Percentiles rank a stretch among this genome's conserved stretches.
These are phyloP conservation scores for Anoplophora glabripennis DNA, from an alignment of 1,140 invertebrate genomes.

Conservation along the genomic window DNA sequence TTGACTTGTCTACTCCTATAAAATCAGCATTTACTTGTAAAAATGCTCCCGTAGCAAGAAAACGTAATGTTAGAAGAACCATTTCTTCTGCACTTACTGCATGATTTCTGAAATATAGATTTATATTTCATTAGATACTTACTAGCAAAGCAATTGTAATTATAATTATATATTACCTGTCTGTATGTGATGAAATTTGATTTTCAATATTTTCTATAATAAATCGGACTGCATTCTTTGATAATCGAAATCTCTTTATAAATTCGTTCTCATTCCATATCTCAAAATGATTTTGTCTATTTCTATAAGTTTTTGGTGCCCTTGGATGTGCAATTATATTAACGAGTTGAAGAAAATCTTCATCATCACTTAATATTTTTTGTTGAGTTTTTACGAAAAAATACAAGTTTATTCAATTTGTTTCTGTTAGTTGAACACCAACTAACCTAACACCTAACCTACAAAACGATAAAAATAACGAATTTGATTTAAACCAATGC, in stretches of 20 bases:
- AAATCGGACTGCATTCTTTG: neutral
- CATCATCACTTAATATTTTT: too few relatives aligned
- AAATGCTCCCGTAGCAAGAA: neutral
- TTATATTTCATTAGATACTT: neutral
- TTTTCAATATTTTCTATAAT: neutral
- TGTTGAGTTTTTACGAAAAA: too few relatives aligned
- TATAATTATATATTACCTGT: neutral
- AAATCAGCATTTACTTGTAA: neutral
- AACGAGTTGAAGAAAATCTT: too few relatives aligned
- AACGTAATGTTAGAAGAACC: neutral
- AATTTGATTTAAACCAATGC: too few relatives aligned
- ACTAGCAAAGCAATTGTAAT: too few relatives aligned
- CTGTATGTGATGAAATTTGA: neutral
- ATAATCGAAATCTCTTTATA: neutral
- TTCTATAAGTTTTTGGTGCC: too few relatives aligned
- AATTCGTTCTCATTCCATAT: neutral
- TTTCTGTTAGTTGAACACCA: too few relatives aligned
- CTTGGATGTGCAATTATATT: too few relatives aligned
- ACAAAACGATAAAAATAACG: too few relatives aligned
- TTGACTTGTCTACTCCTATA: neutral
- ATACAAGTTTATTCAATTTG: too few relatives aligned
- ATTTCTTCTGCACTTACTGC: neutral
- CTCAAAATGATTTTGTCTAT: neutral
- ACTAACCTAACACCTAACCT: too few relatives aligned
- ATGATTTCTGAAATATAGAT: neutral